Evolutionary conservation across 1,140 invertebrate genomes (phyloP), one percentile per base, ranked within the genome.

Genomic region (Arctopsyche grandis): DNA sequence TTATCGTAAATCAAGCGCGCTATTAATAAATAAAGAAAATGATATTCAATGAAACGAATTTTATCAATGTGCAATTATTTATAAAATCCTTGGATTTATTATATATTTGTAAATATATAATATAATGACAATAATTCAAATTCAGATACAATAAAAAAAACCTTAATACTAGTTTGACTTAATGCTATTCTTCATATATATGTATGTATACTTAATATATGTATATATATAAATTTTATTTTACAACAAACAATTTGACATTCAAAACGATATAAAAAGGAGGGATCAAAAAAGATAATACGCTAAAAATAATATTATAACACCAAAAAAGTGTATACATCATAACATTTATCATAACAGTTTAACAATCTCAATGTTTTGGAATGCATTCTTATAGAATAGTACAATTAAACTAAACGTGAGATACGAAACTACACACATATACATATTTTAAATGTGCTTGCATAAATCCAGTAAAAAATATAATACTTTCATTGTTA

Each of bases 21-120:
- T 38, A 38, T 4, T 38, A 38, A 38, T 14, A 52, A 5, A 52
- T 14, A 52, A 52, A 52, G 3, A 52, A 5, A 66, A 0, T 24
- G 24, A 21, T 12, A 26, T 24, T 14, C 9, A 66, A 66, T 66
- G 14, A 66, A 66, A 66, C 63, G 26, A 26, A 12, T 26, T 66
- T 66, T n/a, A n/a, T 52, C 48, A 66, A 29, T 66, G 63, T 66
- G 63, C 63, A 66, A 66, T 66, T 66, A 66, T 66, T 66, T 66
- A 66, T 66, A 66, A 66, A 66, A 66, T 19, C 24, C 24, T 66
- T 66, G 19, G n/a, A 5, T 52, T 12, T 66, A 66, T 66, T 26
- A 22, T 21, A 66, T 66, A 38, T 38, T 4, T n/a, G n/a, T n/a
- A n/a, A n/a, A n/a, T n/a, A n/a, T n/a, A n/a, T n/a, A n/a, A n/a